Conservation (phyloP, 2,113 vertebrate genomes). For the human (Homo sapiens) region GRCh38 chr19:5373001-5373500, state of each 20-base stretch:
- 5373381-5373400: neutral
- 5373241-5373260: neutral
- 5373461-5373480: neutral
- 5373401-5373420: fast-evolving
- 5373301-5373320: fast-evolving
- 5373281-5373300: neutral
- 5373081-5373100: neutral
- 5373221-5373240: neutral
- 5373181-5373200: neutral
- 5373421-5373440: neutral
- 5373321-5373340: neutral
- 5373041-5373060: too few relatives aligned
- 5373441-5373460: fast-evolving
- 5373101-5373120: neutral
- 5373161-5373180: neutral
- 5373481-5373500: neutral
- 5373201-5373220: neutral
- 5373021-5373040: neutral
- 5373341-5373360: neutral
- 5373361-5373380: neutral
- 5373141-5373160: neutral
- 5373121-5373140: neutral
- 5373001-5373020: neutral
- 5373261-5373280: neutral
- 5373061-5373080: too few relatives aligned